A percentile compares a stretch with the other conserved stretches of the same genome.
phyloP scores from a whole-genome alignment of 2,797 vertebrate species.

The Sandelia bainsii region DNA sequence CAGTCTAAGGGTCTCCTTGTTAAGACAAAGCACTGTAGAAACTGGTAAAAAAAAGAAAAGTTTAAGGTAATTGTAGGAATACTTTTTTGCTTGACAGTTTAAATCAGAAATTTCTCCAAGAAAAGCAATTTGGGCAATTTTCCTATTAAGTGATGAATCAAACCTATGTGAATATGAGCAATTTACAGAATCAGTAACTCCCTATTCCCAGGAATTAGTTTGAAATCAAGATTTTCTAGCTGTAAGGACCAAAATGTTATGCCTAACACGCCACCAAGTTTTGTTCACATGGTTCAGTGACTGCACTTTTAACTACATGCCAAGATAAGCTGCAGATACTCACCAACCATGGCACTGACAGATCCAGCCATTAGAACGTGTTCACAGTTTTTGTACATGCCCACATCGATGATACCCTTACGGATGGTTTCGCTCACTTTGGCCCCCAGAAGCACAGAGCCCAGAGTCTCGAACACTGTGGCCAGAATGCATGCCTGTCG shows the following conservation, averaged over 20 bases:
- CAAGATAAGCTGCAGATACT: constrained; percentile 68
- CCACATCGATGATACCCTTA: constrained; percentile 93
- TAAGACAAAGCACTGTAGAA: not conserved
- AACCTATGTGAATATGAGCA: not conserved
- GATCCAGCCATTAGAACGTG: constrained; percentile 93
- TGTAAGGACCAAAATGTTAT: not conserved
- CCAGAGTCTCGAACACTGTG: constrained; percentile 94
- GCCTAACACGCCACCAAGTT: not conserved
- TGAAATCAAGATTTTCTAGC: not conserved
- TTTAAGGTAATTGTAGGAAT: too few relatives aligned
- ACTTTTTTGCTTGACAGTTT: not conserved
- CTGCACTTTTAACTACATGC: not conserved
- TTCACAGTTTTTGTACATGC: constrained; percentile 87
- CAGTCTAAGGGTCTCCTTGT: not conserved
- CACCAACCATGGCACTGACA: constrained; percentile 96
- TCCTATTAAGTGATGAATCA: not conserved
- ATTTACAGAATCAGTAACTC: not conserved
- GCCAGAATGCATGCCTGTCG: constrained; percentile 94
- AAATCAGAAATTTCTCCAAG: not conserved
- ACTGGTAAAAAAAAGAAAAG: not conserved
- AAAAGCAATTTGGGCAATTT: not conserved
- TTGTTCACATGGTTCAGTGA: constrained; percentile 13
- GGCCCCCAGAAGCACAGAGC: constrained; percentile 94
- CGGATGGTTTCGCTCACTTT: constrained; percentile 98
- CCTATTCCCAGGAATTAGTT: not conserved